A percentile compares a stretch with the other conserved stretches of the same genome.
Evolutionary conservation across 2,888 invertebrate genomes (phyloP).

Genomic region (Prionchulus punctatus): DNA sequence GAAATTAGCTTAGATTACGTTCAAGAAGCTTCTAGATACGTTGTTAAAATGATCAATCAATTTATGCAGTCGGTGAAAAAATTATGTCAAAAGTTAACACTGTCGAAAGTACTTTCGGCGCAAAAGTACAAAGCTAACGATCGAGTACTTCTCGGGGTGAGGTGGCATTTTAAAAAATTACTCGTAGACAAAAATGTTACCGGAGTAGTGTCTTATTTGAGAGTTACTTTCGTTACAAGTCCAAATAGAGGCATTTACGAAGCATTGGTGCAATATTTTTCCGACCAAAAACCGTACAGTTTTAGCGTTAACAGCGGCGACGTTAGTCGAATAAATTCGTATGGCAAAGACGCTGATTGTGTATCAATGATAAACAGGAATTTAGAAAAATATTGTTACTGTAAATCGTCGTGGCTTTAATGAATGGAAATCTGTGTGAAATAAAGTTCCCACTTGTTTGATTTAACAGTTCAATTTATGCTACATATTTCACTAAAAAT

Average conservation of each 20-base stretch:
- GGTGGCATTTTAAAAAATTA: neutral
- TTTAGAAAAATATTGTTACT: slow-evolving; percentile 22
- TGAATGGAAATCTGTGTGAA: too few species aligned
- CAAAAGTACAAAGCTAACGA: slow-evolving; percentile 14
- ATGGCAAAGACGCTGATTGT: slow-evolving; percentile 26
- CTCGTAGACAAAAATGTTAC: neutral
- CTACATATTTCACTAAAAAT: too few species aligned
- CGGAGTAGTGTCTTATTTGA: slow-evolving; percentile 3
- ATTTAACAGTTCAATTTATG: too few species aligned
- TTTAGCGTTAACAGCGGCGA: slow-evolving; percentile 15
- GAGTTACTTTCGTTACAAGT: slow-evolving; percentile 15
- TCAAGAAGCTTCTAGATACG: too few species aligned
- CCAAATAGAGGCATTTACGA: slow-evolving; percentile 22
- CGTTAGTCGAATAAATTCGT: slow-evolving; percentile 24
- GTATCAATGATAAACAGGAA: slow-evolving; percentile 12
- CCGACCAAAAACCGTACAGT: slow-evolving; percentile 12
- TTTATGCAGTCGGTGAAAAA: too few species aligned
- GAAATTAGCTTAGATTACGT: too few species aligned
- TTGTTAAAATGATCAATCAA: too few species aligned
- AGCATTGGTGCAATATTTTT: slow-evolving; percentile 14
- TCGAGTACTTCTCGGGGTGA: slow-evolving; percentile 12
- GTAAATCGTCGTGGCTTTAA: too few species aligned
- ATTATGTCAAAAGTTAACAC: too few species aligned
- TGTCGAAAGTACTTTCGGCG: slow-evolving; percentile 9
- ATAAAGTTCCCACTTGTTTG: too few species aligned